Evolutionary conservation across 2,113 vertebrate genomes (phyloP).

Genomic region (Vulpes ferrilata): DNA sequence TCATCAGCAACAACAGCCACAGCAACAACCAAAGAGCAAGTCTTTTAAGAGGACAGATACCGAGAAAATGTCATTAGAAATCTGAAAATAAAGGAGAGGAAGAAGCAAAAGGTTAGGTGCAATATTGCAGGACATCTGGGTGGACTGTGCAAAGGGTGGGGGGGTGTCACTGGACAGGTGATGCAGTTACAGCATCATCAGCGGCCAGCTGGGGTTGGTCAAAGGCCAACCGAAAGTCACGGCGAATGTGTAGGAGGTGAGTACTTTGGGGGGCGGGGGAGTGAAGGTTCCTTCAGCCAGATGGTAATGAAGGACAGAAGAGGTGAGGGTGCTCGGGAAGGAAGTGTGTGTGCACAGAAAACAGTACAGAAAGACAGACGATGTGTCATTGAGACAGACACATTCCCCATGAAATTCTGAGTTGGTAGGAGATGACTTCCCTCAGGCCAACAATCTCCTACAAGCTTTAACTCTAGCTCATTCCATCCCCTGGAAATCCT

Average conservation of each 20-base stretch:
- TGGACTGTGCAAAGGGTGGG: neutral
- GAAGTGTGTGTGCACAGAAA: neutral
- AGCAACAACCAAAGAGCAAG: too few relatives aligned
- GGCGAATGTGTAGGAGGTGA: neutral
- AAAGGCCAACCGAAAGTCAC: fast-evolving
- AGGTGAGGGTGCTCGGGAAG: fast-evolving
- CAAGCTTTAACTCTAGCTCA: neutral
- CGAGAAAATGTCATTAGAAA: fast-evolving
- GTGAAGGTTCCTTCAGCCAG: neutral
- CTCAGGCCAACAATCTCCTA: fast-evolving
- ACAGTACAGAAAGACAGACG: neutral
- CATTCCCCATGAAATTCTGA: neutral
- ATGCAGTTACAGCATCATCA: fast-evolving
- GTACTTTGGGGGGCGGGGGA: fast-evolving
- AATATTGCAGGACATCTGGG: fast-evolving
- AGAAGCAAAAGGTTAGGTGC: too few relatives aligned
- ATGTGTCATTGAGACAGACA: neutral
- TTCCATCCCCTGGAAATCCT: neutral
- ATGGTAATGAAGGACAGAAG: neutral
- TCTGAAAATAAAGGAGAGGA: neutral
- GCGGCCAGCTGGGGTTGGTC: fast-evolving
- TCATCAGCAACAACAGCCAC: fast-evolving
- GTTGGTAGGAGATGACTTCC: fast-evolving
- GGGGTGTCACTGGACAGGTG: fast-evolving
- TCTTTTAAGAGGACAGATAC: neutral